A percentile compares a stretch with the other conserved stretches of the same genome.
These are phyloP conservation scores for Seira musarum DNA, from an alignment of 2,888 invertebrate species.

Conservation along the genomic window DNA sequence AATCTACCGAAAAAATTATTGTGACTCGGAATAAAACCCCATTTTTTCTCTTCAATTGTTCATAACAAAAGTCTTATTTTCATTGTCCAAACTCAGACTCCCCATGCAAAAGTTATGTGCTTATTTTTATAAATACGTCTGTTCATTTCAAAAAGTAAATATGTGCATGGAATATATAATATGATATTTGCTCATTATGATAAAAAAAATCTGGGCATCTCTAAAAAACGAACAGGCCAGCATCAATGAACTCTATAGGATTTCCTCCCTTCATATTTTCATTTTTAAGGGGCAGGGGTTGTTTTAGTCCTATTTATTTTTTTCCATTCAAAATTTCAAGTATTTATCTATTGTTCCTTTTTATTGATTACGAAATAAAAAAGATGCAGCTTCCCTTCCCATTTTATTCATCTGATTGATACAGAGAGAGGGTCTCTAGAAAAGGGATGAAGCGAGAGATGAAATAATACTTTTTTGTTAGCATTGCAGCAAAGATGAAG, in stretches of 20 bases:
- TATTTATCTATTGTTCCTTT: constrained; percentile 8
- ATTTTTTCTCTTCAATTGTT: no score
- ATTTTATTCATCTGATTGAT: not conserved
- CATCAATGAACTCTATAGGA: not conserved
- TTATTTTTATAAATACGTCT: no score
- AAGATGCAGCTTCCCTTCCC: not conserved
- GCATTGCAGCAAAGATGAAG: not conserved
- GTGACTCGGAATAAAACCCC: no score
- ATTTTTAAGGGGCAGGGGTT: not conserved
- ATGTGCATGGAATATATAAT: not conserved
- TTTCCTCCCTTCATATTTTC: not conserved
- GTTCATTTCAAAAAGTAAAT: not conserved
- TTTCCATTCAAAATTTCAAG: not conserved
- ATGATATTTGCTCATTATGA: no score
- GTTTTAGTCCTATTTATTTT: not conserved
- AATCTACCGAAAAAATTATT: no score
- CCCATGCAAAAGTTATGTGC: no score
- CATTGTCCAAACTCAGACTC: no score
- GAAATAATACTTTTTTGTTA: no score
- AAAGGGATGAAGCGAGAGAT: not conserved
- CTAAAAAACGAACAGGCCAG: not conserved
- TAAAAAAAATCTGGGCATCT: no score
- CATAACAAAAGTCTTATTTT: no score
- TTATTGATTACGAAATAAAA: not conserved
- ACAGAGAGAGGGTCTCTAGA: not conserved